phyloP scores from a whole-genome alignment of 2,888 invertebrate species.

The Cistogaster globosa region DNA sequence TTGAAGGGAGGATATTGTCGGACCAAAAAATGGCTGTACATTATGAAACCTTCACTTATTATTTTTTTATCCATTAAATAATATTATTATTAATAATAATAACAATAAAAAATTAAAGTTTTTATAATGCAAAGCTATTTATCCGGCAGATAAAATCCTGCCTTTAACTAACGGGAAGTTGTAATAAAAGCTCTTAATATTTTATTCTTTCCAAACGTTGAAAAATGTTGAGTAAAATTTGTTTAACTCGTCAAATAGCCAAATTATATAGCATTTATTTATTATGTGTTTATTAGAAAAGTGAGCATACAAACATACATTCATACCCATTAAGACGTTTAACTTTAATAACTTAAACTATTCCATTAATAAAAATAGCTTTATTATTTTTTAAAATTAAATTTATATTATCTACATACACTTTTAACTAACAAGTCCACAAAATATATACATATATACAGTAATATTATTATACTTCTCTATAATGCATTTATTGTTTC shows the following conservation, averaged over 20 bases:
- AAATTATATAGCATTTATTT: constrained; percentile 65
- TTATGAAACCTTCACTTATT: too few species aligned
- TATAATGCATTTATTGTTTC: not conserved
- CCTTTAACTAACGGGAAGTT: too few species aligned
- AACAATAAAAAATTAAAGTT: too few species aligned
- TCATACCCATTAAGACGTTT: not conserved
- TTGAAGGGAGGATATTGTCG: too few species aligned
- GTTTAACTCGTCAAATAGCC: constrained; percentile 43
- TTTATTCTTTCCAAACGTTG: too few species aligned
- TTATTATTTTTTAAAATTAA: not conserved
- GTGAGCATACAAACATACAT: not conserved
- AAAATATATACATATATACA: not conserved
- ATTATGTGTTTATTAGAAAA: not conserved
- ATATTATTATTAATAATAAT: too few species aligned
- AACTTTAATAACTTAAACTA: not conserved
- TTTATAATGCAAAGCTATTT: too few species aligned
- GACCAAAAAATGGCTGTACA: too few species aligned
- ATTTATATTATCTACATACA: too few species aligned
- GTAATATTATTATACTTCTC: not conserved
- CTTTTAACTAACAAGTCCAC: not conserved
- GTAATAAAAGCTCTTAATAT: too few species aligned
- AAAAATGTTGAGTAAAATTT: constrained; percentile 1
- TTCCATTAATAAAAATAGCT: not conserved
- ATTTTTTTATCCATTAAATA: too few species aligned
- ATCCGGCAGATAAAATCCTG: too few species aligned